Evolutionary conservation across 2,797 vertebrate species (phyloP), one percentile per base, ranked within the genome.

Genomic region (Picus viridis): DNA sequence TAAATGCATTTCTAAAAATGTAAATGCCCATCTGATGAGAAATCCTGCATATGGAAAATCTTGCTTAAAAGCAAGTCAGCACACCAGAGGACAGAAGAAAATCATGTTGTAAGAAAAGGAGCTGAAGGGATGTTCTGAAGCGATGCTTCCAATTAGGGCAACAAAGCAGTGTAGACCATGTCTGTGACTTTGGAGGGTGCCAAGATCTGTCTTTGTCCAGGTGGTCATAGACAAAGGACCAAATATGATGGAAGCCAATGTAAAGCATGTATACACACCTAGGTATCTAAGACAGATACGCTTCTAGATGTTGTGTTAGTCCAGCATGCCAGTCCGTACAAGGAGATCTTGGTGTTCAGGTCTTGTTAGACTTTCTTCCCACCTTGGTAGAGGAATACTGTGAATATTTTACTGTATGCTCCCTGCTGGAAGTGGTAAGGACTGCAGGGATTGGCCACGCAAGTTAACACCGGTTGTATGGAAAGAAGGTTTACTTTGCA

Each of bases 171-270:
- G 29, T 13, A 49, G 54, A 61, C 59, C 63, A 63, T 62, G 43
- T 41, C 59, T 75, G 56, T 8, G 49, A 18, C 73, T 90, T 86
- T 7, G 64, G 74, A 88, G 65, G 3, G 26, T 93, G 77, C 92
- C 62, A 86, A 54, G 67, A 16, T 79, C 92, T 93, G 59, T 80
- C 84, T 59, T 78, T 83, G 59, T 43, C 81, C 81, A 90, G 53
- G 57, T 83, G 82, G 62, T 72, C 41, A 23, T 27, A 81, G 71
- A 68, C 77, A 83, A 57, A 54, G 76, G 90, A 57, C 73, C 82
- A 90, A 87, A 67, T 0, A 0, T 68, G 54, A 39, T 0, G 8
- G 68, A 57, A 87, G 76, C 53, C 81, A 71, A n/a, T 4, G 30
- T 73, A 58, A 75, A 87, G 45, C 41, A 8, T 32, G n/a, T 17